Base-by-base conservation (phyloP, 2,113 vertebrate genomes). In the Hystrix cristata region DNA sequence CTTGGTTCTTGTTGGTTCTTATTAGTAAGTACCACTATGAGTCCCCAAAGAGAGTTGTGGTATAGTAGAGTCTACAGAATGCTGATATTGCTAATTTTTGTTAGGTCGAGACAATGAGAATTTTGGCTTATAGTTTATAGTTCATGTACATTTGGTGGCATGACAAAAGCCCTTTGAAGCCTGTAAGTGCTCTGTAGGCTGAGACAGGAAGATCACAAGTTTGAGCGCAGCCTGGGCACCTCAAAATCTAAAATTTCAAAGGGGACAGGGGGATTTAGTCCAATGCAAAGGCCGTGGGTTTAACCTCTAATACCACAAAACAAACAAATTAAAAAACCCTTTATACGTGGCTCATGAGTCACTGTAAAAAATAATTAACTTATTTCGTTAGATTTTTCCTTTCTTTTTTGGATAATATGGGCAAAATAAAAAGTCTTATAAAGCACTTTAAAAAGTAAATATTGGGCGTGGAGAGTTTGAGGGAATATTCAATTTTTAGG, bases 51-150 rank as follows among this genome's bases (percentile, higher is more conserved):
- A 55, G 23, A 74, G 18, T 29, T 78, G 16, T 15, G 43, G 67
- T 55, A 34, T 62, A 43, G 31, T 55, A 60, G 31, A 83, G 14
- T 0, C 65, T 87, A 11, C 43, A 65, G 62, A 90, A 78, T 43
- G 53, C 59, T 29, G 84, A 88, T 76, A 67, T 31, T 85, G 34
- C 3, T 91, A 18, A 78, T 82, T 60, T 86, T 60, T 93, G 21
- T 64, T 65, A 82, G n/a, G 31, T 51, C 85, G 38, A 93, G 55
- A 85, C 71, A 84, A 82, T 87, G 16, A 85, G 72, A 94, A 91
- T 90, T 95, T 92, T 13, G 57, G n/a, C 31, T 82, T 51, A 18
- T 38, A 53, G 10, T 69, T 94, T 95, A 85, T 1, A 53, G 25
- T 31, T 84, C 18, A 69, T 43, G 11, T n/a, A 51, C 55, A 51